These are phyloP conservation scores for Ectobius pallidus DNA, from an alignment of 2,888 invertebrate species.

Conservation along the genomic window DNA sequence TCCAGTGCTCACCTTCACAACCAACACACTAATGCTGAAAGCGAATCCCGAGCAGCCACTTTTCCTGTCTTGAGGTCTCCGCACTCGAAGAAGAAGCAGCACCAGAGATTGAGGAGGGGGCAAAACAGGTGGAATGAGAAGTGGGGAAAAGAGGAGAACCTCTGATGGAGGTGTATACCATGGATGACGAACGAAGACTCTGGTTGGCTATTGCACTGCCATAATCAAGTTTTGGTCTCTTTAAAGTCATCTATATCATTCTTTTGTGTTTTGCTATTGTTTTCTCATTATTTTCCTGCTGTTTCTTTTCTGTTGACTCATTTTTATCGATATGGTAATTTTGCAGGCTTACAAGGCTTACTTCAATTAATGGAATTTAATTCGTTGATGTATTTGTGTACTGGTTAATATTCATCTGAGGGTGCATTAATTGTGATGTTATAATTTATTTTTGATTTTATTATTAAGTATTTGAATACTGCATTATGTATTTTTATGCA, in stretches of 20 bases:
- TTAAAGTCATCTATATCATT: neutral
- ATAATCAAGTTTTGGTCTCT: neutral
- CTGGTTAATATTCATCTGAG: too few relatives aligned
- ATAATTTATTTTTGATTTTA: too few relatives aligned
- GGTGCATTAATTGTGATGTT: too few relatives aligned
- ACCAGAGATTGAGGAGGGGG: neutral
- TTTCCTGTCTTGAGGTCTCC: conserved; percentile 38
- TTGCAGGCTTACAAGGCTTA: too few relatives aligned
- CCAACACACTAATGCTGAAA: conserved; percentile 40
- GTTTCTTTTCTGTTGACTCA: neutral
- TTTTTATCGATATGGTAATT: neutral
- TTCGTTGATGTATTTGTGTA: too few relatives aligned
- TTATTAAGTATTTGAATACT: too few relatives aligned
- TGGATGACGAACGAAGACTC: neutral
- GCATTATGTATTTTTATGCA: too few relatives aligned
- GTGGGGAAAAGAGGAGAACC: conserved; percentile 8
- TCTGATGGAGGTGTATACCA: conserved; percentile 13
- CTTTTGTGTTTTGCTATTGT: conserved; percentile 4
- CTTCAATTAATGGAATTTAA: too few relatives aligned
- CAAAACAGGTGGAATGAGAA: conserved; percentile 13
- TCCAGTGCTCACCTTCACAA: conserved; percentile 38
- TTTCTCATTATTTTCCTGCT: too few relatives aligned
- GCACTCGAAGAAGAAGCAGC: conserved; percentile 27
- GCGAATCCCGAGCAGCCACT: conserved; percentile 37
- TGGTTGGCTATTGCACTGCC: conserved; percentile 5